Conservation (phyloP, 2,797 vertebrate species). For the Alfaro cultratus region DNA sequence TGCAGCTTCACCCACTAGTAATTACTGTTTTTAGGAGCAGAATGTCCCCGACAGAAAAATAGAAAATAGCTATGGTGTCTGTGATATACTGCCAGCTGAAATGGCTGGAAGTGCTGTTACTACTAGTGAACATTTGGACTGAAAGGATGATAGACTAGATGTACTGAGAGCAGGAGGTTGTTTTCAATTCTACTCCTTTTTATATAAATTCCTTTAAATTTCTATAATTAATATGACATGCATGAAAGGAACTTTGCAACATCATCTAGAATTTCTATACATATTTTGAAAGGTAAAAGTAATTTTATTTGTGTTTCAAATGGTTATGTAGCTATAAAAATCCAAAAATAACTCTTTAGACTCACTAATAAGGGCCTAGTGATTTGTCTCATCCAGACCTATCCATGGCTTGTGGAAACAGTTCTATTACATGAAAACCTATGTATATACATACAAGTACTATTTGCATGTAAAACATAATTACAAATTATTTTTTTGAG, state of each 20-base stretch:
- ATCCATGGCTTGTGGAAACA: not conserved
- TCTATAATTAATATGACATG: not conserved
- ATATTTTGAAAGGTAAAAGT: not conserved
- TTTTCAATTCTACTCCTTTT: not conserved
- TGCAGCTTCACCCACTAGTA: slow-evolving; percentile 5
- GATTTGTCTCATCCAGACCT: not conserved
- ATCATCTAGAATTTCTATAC: not conserved
- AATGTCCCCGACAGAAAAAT: slow-evolving; percentile 10
- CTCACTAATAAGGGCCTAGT: not conserved
- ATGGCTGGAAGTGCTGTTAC: not conserved
- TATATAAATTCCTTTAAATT: not conserved
- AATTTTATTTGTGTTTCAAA: not conserved
- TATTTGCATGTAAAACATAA: no score
- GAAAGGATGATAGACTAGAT: not conserved
- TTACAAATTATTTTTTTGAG: not conserved
- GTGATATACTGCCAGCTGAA: not conserved
- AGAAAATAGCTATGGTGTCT: not conserved
- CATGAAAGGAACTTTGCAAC: not conserved
- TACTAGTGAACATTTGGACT: not conserved
- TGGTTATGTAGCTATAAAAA: not conserved
- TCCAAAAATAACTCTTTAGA: not conserved
- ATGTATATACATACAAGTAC: no score
- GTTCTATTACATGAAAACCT: no score
- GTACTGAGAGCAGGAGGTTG: not conserved
- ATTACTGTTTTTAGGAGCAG: slow-evolving; percentile 38